Base-by-base conservation (phyloP, 1,140 invertebrate genomes). In the Argopecten irradians region DNA sequence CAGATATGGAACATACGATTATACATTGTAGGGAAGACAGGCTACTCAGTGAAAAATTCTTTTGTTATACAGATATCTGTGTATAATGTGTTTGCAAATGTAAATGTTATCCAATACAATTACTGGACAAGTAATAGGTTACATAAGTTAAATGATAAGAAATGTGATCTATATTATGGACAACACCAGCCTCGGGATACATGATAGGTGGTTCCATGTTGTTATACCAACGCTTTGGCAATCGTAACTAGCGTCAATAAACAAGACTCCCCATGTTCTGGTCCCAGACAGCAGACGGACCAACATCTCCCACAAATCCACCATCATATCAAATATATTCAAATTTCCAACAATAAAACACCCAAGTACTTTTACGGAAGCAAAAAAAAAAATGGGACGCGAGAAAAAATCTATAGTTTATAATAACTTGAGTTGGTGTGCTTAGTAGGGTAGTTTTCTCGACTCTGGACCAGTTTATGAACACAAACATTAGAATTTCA, bases 321-420 rank as follows among this genome's bases (percentile, higher is more conserved):
- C 55, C 22, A 19, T 46, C 43, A 71, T 71, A 71, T 28, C 55
- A 71, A 71, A 71, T 28, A 71, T 71, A 71, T 71, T 71, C 55
- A 71, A 71, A 71, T 71, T 71, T 16, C 8, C 55, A 28, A 16
- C 55, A 11, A 71, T 71, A 71, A 71, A 71, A n/a, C 55, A 16
- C 28, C 55, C 55, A 3, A 71, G 55, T n/a, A 71, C 55, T 71
- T 71, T 71, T 71, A 71, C 55, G 16, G 55, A 71, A 71, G n/a
- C n/a, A n/a, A n/a, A n/a, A 71, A n/a, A 8, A 16, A 71, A 71
- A 71, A 28, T 71, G 55, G 55, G 55, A 1, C 55, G 28, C 55
- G n/a, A 71, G 28, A 71, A 71, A 55, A 71, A 71, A 71, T 71
- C 55, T 71, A 71, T 71, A 71, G 28, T 71, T 71, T 71, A 28